phyloP scores from a whole-genome alignment of 2,797 vertebrate genomes.

The Luscinia megarhynchos region DNA sequence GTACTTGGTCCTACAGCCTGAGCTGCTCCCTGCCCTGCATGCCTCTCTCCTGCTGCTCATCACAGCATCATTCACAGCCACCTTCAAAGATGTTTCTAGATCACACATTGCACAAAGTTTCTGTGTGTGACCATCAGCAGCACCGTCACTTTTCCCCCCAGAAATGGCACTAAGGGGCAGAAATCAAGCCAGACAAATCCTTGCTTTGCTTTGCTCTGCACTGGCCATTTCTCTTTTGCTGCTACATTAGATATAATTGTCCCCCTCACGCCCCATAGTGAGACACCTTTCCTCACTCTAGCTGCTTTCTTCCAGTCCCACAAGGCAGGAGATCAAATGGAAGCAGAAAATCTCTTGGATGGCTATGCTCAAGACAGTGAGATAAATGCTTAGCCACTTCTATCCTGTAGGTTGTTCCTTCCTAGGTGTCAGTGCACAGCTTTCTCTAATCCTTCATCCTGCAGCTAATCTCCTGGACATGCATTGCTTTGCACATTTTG shows the following conservation, averaged over 20 bases:
- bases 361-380: not conserved
- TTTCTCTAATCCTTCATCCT: not conserved
- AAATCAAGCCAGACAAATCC: not conserved
- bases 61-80: not conserved
- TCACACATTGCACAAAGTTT: not conserved
- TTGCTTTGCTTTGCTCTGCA: not conserved
- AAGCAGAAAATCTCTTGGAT: not conserved
- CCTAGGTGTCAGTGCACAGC: not conserved
- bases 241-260: not conserved
- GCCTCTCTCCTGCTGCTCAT: not conserved
- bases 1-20: not conserved
- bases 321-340: not conserved
- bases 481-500: slow-evolving; percentile 33
- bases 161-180: not conserved
- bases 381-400: not conserved
- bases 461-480: not conserved
- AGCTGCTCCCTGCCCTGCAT: not conserved
- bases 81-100: not conserved
- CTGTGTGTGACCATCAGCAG: accelerated
- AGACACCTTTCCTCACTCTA: not conserved
- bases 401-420: not conserved
- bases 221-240: accelerated
- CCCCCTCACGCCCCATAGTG: not conserved
- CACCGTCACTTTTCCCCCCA: not conserved
- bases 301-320: not conserved